Percentiles rank a stretch among this genome's conserved stretches.
Evolutionary conservation across 2,888 invertebrate species (phyloP).

Genomic region (Empis stercorea): DNA sequence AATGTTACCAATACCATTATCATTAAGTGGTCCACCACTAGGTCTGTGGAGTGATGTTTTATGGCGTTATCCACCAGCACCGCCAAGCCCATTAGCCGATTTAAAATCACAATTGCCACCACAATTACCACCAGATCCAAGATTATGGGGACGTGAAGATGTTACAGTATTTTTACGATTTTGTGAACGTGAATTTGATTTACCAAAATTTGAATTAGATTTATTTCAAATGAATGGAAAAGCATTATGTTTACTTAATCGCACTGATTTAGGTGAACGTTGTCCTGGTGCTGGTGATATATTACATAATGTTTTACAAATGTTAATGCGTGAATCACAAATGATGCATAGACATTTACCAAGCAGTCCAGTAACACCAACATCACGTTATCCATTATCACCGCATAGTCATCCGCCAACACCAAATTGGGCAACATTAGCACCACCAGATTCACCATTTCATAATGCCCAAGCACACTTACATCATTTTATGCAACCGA

Average conservation of each 20-base stretch:
- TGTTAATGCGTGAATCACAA: constrained; percentile 70
- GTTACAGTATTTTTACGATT: constrained; percentile 77
- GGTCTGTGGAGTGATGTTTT: constrained; percentile 73
- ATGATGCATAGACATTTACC: constrained; percentile 67
- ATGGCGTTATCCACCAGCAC: constrained; percentile 76
- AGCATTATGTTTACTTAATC: constrained; percentile 79
- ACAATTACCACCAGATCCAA: constrained; percentile 73
- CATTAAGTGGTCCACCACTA: constrained; percentile 60
- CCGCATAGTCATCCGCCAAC: constrained; percentile 73
- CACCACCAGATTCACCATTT: constrained; percentile 39
- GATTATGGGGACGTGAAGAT: constrained; percentile 83
- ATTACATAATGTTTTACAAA: constrained; percentile 81
- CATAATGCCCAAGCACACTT: constrained; percentile 48
- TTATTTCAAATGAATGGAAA: constrained; percentile 97
- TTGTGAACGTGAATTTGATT: constrained; percentile 84
- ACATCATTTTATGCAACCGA: constrained; percentile 63
- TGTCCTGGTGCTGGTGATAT: constrained; percentile 91
- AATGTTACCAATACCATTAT: constrained; percentile 56
- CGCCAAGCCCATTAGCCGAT: constrained; percentile 65
- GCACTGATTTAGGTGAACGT: constrained; percentile 79
- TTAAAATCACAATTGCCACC: constrained; percentile 78
- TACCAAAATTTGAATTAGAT: constrained; percentile 83
- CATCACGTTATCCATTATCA: constrained; percentile 66
- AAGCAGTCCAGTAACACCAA: constrained; percentile 69
- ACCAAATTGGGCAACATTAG: constrained; percentile 53